Evolutionary conservation across 2,888 invertebrate genomes (phyloP), one percentile per base, ranked within the genome.

Genomic region (Lithosia quadra): DNA sequence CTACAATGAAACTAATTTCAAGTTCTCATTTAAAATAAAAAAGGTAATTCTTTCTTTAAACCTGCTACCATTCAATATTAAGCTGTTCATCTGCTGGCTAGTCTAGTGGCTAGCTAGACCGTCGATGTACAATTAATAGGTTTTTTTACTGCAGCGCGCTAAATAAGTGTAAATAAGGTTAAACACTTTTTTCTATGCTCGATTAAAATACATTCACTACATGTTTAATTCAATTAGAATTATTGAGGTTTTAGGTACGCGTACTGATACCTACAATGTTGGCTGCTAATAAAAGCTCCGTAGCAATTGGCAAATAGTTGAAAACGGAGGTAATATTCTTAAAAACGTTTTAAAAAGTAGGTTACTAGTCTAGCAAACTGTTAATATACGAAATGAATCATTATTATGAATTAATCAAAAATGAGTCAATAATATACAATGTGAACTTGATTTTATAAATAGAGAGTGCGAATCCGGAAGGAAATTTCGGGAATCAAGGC

Each of bases 141-240:
- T 76, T 49, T 49, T 70, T 58, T 33, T 53, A 24, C 33, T 63
- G 58, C 63, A 15, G 43, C 39, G 65, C n/a, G 43, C 58, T 63
- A 59, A 62, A 72, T 53, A 64, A 63, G 49, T 72, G 43, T 63
- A 39, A 57, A 22, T 21, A 67, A 56, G 56, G 56, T 24, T 21
- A 56, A 28, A 43, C 34, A 39, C 34, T 68, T 59, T 68, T 68
- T 70, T 76, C 22, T 39, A 43, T 2, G 28, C 3, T 67, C 28
- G 58, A 76, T 76, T 64, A 73, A 56, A 39, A 13, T 43, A 59
- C 60, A 72, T 76, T 70, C 63, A 70, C 21, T 28, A 22, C 36
- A 57, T 24, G 13, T 57, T 43, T 43, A 39, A 64, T 39, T 55
- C 43, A 58, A 55, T 55, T 53, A 58, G 34, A 61, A 28, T 53